A percentile compares a stretch with the other conserved stretches of the same genome.
Evolutionary conservation across 2,113 vertebrate genomes (phyloP).

Genomic region (Rhynchomys soricoides): DNA sequence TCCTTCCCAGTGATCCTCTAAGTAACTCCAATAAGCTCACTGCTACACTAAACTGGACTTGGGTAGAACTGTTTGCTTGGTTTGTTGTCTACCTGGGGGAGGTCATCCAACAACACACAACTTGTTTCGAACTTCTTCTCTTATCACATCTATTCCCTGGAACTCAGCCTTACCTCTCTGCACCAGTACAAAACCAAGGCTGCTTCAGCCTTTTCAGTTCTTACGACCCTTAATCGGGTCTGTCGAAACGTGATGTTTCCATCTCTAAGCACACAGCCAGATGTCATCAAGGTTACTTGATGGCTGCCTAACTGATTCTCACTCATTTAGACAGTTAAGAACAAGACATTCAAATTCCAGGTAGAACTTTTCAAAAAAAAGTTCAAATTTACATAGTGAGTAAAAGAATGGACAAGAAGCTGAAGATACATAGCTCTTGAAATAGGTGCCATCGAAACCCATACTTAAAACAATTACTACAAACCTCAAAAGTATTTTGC

Average conservation of each 20-base stretch:
- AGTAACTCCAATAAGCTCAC: not conserved
- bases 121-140: slow-evolving; percentile 1
- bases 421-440: not conserved
- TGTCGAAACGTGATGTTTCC: slow-evolving; percentile 13
- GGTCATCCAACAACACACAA: not conserved
- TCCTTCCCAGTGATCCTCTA: too few relatives aligned
- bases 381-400: not conserved
- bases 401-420: not conserved
- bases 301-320: not conserved
- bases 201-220: slow-evolving; percentile 12
- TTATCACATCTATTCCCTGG: not conserved
- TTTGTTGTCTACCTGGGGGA: not conserved
- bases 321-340: slow-evolving; percentile 32
- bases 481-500: slow-evolving; percentile 8
- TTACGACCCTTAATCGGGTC: not conserved
- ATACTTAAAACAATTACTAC: not conserved
- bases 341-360: slow-evolving; percentile 27
- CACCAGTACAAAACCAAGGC: not conserved
- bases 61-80: not conserved
- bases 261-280: slow-evolving; percentile 9
- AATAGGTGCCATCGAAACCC: not conserved
- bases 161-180: not conserved
- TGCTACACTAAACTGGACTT: not conserved
- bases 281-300: slow-evolving; percentile 18
- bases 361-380: not conserved